Evolutionary conservation across 2,888 invertebrate genomes (phyloP).

Genomic region (Cybosia mesomella): DNA sequence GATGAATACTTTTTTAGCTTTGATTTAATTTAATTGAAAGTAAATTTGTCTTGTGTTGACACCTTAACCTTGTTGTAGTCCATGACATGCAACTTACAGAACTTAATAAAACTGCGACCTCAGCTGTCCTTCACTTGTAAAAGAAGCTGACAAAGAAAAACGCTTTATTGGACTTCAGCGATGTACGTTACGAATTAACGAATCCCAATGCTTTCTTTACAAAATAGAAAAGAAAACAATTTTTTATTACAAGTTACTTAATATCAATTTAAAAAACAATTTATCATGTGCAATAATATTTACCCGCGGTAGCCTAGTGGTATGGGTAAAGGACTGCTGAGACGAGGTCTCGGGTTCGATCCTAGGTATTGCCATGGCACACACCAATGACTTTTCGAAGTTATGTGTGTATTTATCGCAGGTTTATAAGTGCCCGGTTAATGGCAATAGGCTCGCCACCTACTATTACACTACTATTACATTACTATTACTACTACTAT

Average conservation of each 20-base stretch:
- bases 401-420: no score
- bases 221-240: conserved; percentile 31
- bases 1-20: no score
- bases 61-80: background rate
- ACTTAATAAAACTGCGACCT: conserved; percentile 11
- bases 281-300: background rate
- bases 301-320: no score
- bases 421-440: no score
- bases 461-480: no score
- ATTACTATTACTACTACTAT: no score
- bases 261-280: conserved; percentile 14
- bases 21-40: background rate
- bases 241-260: conserved; percentile 25
- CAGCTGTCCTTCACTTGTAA: background rate
- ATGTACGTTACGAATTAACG: conserved; percentile 32
- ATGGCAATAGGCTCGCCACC: no score
- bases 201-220: conserved; percentile 14
- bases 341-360: no score
- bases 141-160: conserved; percentile 11
- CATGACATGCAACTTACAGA: conserved; percentile 4
- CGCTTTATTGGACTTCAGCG: conserved; percentile 13
- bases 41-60: background rate
- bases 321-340: no score
- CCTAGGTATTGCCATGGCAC: no score
- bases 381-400: no score